These are phyloP conservation scores for Picus viridis DNA, from an alignment of 2,797 vertebrate species.

Conservation along the genomic window DNA sequence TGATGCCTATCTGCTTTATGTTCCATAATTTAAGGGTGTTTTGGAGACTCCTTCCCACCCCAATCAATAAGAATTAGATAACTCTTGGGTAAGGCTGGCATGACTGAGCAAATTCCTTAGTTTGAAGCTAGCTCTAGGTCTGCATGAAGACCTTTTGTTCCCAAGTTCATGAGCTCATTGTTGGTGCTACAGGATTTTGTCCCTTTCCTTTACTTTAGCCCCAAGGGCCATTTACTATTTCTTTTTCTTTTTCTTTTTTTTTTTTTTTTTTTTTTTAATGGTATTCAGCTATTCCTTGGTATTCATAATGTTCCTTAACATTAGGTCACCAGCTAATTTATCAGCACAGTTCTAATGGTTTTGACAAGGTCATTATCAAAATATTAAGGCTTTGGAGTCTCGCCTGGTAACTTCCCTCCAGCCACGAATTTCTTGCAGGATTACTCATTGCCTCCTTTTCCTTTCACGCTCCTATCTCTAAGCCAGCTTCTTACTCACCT, in stretches of 20 bases:
- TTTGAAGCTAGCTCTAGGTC: not conserved
- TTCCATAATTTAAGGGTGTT: not conserved
- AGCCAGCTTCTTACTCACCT: conserved; percentile 57
- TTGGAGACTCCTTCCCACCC: not conserved
- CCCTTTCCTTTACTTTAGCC: not conserved
- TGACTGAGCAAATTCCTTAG: not conserved
- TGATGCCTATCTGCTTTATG: not conserved
- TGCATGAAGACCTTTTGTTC: not conserved
- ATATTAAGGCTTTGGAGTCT: conserved; percentile 59
- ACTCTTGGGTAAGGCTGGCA: not conserved
- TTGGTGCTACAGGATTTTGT: conserved; percentile 4
- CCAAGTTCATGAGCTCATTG: conserved; percentile 14
- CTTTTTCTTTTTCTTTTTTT: not conserved
- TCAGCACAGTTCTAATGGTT: conserved; percentile 22
- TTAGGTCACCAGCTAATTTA: conserved; percentile 52
- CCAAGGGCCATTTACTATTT: not conserved
- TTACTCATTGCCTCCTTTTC: conserved; percentile 62
- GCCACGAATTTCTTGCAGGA: conserved; percentile 31
- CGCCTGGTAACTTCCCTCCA: conserved; percentile 32
- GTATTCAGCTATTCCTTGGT: conserved; percentile 3
- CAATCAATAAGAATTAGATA: not conserved
- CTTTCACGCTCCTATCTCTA: conserved; percentile 23
- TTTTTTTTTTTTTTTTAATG: not conserved
- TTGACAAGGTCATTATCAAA: conserved; percentile 63
- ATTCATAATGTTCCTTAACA: conserved; percentile 25